phyloP scores from a whole-genome alignment of 2,113 vertebrate species.

The Falco punctatus region DNA sequence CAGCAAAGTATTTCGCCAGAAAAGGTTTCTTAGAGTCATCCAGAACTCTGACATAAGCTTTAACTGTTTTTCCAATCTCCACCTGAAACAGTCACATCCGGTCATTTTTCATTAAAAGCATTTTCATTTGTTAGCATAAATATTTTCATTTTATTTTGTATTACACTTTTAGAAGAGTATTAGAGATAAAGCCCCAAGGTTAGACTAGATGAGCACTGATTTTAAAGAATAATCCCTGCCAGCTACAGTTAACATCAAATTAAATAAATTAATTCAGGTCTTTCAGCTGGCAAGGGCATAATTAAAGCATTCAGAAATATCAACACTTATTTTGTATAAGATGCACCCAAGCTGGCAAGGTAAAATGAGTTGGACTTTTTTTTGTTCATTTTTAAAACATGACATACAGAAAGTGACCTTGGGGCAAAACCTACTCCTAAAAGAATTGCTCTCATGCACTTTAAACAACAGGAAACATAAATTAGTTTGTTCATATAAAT shows the following conservation, averaged over 20 bases:
- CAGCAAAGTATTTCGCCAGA: slow-evolving; percentile 83
- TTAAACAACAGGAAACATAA: not conserved
- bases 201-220: not conserved
- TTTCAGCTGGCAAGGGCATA: slow-evolving; percentile 11
- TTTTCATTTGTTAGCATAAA: not conserved
- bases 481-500: not conserved
- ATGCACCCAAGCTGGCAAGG: not conserved
- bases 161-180: not conserved
- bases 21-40: slow-evolving; percentile 91
- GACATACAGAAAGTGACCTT: not conserved
- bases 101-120: not conserved
- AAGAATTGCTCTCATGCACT: not conserved
- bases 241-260: not conserved
- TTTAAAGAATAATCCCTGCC: not conserved
- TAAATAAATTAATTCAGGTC: not conserved
- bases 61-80: slow-evolving; percentile 92
- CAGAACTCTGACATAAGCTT: slow-evolving; percentile 89
- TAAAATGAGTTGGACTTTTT: not conserved
- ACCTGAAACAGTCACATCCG: slow-evolving; percentile 79
- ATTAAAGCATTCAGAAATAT: slow-evolving; percentile 36
- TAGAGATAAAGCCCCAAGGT: not conserved
- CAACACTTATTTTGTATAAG: not conserved
- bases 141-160: not conserved
- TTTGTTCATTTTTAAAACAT: not conserved
- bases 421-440: not conserved